A percentile compares a stretch with the other conserved stretches of the same genome.
Evolutionary conservation across 2,888 invertebrate species (phyloP).

Genomic region (Amphiduros pacificus): DNA sequence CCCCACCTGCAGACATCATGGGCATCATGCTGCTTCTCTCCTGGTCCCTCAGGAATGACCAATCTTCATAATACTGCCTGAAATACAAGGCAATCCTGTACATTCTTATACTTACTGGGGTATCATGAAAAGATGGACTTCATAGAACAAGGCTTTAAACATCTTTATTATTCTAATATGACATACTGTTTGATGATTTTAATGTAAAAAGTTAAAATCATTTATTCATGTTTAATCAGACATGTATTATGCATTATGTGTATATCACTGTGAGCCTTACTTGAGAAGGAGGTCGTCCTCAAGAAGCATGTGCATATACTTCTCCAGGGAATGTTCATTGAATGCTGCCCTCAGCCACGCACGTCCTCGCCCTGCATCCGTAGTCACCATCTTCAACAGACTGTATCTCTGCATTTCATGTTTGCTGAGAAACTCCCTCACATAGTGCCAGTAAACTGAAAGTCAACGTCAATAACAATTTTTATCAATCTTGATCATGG

Average conservation of each 20-base stretch:
- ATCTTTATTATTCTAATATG: no score
- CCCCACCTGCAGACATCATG: slow-evolving; percentile 82
- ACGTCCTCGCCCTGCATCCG: slow-evolving; percentile 79
- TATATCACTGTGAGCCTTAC: no score
- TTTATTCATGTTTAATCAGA: neutral
- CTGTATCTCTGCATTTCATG: slow-evolving; percentile 71
- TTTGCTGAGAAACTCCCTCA: slow-evolving; percentile 73
- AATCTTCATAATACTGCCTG: slow-evolving; percentile 78
- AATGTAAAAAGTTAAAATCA: neutral
- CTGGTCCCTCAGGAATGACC: slow-evolving; percentile 80
- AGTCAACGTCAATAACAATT: neutral
- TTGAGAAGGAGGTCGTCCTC: slow-evolving; percentile 68
- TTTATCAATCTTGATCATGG: no score
- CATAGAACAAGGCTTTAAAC: neutral
- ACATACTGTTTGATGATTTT: no score
- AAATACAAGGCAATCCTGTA: slow-evolving; percentile 30
- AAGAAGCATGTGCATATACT: slow-evolving; percentile 74
- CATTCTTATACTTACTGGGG: no score
- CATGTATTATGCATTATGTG: no score
- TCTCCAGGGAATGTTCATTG: slow-evolving; percentile 86
- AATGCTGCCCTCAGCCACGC: slow-evolving; percentile 87
- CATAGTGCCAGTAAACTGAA: slow-evolving; percentile 61
- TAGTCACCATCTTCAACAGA: slow-evolving; percentile 69
- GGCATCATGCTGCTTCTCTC: slow-evolving; percentile 80
- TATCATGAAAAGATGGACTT: no score